A percentile compares a stretch with the other conserved stretches of the same genome.
Conservation (phyloP, 2,888 invertebrate species). For the Epiblema foenella region DNA sequence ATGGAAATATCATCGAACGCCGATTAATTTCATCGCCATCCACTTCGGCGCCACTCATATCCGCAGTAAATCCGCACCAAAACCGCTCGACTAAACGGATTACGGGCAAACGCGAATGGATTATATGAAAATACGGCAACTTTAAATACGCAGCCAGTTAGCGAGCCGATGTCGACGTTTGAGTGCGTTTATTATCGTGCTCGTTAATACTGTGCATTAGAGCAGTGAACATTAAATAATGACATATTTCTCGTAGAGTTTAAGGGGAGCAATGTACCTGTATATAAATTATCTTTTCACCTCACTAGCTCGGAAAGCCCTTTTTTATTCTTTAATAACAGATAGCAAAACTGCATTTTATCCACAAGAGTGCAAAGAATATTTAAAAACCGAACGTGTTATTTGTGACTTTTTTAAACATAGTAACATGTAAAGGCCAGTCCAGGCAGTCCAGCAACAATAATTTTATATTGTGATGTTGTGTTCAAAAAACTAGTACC, state of each 20-base stretch:
- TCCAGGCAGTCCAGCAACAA: too few relatives aligned
- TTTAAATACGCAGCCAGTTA: slow-evolving; percentile 26
- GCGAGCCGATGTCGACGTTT: slow-evolving; percentile 36
- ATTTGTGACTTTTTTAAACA: too few relatives aligned
- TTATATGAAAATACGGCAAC: slow-evolving; percentile 35
- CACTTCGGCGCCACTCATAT: slow-evolving; percentile 16
- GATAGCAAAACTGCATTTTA: too few relatives aligned
- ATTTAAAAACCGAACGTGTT: too few relatives aligned
- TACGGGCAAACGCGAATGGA: slow-evolving; percentile 26
- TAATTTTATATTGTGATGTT: too few relatives aligned
- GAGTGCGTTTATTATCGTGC: slow-evolving; percentile 43
- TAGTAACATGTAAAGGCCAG: too few relatives aligned
- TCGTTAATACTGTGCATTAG: slow-evolving; percentile 37
- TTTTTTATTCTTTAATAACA: too few relatives aligned
- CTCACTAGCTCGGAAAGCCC: too few relatives aligned
- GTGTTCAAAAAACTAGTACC: too few relatives aligned
- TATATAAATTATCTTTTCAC: too few relatives aligned
- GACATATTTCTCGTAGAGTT: neutral
- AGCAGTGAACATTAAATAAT: neutral
- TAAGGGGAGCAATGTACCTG: too few relatives aligned
- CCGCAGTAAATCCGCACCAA: slow-evolving; percentile 17
- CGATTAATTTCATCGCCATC: neutral
- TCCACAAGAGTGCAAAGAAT: too few relatives aligned
- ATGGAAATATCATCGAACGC: neutral
- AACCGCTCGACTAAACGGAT: slow-evolving; percentile 15